Percentiles rank a stretch among this genome's conserved stretches.
Conservation (phyloP, 1,140 invertebrate species). For the Plectrocnemia conspersa region DNA sequence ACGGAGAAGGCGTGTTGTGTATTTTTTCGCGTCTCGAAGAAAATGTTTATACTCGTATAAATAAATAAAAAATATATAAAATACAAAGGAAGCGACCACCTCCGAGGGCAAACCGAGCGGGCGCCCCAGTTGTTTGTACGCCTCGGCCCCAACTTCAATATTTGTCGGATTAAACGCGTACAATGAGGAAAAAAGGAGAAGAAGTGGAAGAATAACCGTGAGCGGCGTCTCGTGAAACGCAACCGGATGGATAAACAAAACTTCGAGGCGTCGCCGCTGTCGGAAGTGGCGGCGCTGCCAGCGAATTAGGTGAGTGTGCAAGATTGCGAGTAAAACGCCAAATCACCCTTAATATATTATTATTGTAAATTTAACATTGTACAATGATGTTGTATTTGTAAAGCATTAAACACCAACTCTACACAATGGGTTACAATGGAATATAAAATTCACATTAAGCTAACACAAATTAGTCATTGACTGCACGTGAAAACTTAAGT, state of each 20-base stretch:
- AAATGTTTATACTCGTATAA: background rate
- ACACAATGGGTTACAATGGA: too few species aligned
- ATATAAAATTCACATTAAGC: too few species aligned
- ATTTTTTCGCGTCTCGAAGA: background rate
- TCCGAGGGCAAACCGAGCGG: background rate
- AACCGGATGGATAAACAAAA: constrained; percentile 6
- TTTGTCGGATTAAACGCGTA: constrained; percentile 21
- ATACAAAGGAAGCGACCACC: too few species aligned
- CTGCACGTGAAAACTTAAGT: too few species aligned
- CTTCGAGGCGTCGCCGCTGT: background rate
- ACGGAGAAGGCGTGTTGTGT: too few species aligned
- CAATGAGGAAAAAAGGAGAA: constrained; percentile 2
- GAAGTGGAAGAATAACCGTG: background rate
- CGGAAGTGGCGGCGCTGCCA: constrained; percentile 1
- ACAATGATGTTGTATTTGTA: too few species aligned
- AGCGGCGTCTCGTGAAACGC: constrained; percentile 1
- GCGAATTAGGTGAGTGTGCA: background rate
- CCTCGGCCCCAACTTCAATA: constrained; percentile 16
- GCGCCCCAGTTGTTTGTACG: constrained; percentile 7
- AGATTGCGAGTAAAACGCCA: too few species aligned
- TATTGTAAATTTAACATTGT: too few species aligned
- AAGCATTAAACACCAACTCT: too few species aligned
- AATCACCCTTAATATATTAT: too few species aligned
- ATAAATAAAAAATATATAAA: background rate
- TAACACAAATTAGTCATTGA: too few species aligned